phyloP scores from a whole-genome alignment of 1,140 invertebrate species.

The Mamestra configurata region DNA sequence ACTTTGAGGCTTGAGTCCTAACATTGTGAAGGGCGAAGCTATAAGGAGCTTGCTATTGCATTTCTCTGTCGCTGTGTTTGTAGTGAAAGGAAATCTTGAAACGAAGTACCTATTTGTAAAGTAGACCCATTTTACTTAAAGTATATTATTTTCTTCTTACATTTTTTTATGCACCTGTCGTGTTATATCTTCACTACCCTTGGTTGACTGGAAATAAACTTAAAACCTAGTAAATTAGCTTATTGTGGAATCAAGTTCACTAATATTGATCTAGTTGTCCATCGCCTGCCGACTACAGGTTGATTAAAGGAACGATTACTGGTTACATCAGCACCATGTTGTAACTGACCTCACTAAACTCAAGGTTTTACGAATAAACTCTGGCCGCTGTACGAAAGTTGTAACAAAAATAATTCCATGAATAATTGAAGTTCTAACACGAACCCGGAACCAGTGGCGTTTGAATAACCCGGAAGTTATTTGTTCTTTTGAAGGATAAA shows the following conservation, averaged over 20 bases:
- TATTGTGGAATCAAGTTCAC: not conserved
- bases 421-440: not conserved
- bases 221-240: no score
- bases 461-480: no score
- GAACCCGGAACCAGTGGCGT: not conserved
- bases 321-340: not conserved
- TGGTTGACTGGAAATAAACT: no score
- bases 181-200: no score
- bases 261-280: not conserved
- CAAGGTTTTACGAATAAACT: not conserved
- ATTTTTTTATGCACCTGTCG: no score
- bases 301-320: not conserved
- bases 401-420: not conserved
- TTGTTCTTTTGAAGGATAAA: no score
- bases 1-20: not conserved
- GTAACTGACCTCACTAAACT: not conserved
- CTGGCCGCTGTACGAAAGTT: not conserved
- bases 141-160: no score
- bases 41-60: not conserved
- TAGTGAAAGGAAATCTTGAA: not conserved
- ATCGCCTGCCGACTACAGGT: no score
- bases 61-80: not conserved
- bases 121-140: no score
- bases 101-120: no score
- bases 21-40: not conserved